Evolutionary conservation across 2,888 invertebrate genomes (phyloP), one percentile per base, ranked within the genome.

Genomic region (Notocelia uddmanniana): DNA sequence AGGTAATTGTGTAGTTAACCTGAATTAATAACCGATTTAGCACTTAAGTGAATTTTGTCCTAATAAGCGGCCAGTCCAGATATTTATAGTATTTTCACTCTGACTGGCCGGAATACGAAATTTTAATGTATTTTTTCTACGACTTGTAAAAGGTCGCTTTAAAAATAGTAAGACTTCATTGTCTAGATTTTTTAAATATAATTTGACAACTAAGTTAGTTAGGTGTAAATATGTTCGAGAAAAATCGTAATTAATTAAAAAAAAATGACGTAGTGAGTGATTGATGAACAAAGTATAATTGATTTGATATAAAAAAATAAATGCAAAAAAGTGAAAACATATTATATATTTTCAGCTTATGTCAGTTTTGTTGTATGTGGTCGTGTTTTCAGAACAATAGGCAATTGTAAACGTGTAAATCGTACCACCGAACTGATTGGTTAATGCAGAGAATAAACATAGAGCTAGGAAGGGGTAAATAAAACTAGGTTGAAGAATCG

Each of bases 41-140:
- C n/a, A 26, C 26, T 31, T 72, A 72, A 67, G 72, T 68, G 72
- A 68, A 45, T 67, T 62, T 60, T 62, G 72, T 72, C 67, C 58
- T 71, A 58, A 62, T 50, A 31, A 50, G 60, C 5, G 72, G 72
- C 72, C 72, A 34, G 72, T 23, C 45, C 62, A 57, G 72, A 72
- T 50, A 55, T 59, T 68, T 72, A 72, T 72, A 66, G 57, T 70
- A 62, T 72, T 72, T 72, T 57, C 62, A 62, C 60, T 68, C 72
- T 68, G 72, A 34, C 71, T 48, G 72, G 67, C 62, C 62, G 62
- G 50, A 41, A 72, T 62, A 62, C 72, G 72, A 72, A 72, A 72
- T 72, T 72, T 60, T 62, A 72, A 68, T 72, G 72, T 72, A 72
- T 72, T 72, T 72, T 72, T 72, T 72, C 72, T 72, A 72, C 68